Evolutionary conservation across 2,797 vertebrate genomes (phyloP), one percentile per base, ranked within the genome.

Genomic region (Sebastes steindachneri): DNA sequence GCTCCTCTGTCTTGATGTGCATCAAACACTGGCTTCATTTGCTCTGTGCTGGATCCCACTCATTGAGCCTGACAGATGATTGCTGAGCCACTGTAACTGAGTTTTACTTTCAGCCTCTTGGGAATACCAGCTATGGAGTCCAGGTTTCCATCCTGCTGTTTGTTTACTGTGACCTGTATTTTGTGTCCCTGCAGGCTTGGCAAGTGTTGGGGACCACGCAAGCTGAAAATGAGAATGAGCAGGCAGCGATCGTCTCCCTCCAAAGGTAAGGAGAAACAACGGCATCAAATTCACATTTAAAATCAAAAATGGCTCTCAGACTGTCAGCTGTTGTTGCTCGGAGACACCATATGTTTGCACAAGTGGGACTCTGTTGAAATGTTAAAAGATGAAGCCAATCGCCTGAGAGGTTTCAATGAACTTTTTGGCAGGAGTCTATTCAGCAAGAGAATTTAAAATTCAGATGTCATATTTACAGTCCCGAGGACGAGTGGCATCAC

Each of bases 161-260:
- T 75, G 33, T 89, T 93, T 75, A 83, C 67, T 51, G 60, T 86
- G 88, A 84, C 73, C 79, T 84, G 26, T 85, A 15, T 82, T 88
- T 83, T 92, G 79, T 89, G 78, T 89, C 69, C 58, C 86, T 83
- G 79, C 89, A 99, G 99, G 99, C 99, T 21, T 99, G 99, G 99
- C 98, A 99, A 89, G 97, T 98, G 88, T 94, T 99, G 82, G 98
- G 99, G 54, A 98, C 97, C 86, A 98, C 98, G 65, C 99, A 99
- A 85, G 99, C 99, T 23, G 98, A 99, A 93, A 99, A 99, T 87
- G 99, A 99, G 91, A 99, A 99, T 0, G 99, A 99, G 88, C 99
- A 99, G 84, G 97, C 97, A 92, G 99, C 99, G 3, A 99, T 99
- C 90, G 97, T 99, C 84, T 98, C 98, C 94, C 98, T 99, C 93